Evolutionary conservation across 2,797 vertebrate genomes (phyloP).

Genomic region (Enoplosus armatus): DNA sequence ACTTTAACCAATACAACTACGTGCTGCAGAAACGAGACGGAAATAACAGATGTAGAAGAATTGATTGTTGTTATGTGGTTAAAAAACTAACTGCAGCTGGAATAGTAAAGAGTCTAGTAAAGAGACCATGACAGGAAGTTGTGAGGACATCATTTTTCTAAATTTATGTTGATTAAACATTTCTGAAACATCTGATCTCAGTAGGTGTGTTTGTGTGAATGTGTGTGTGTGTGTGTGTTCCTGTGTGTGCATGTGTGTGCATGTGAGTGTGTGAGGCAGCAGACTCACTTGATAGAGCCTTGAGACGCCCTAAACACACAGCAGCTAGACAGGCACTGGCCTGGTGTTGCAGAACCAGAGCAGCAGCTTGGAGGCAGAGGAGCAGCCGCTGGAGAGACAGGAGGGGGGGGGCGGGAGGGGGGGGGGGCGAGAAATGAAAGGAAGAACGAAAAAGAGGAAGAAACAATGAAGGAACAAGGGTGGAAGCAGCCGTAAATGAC

Average conservation of each 20-base stretch:
- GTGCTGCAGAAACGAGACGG: neutral
- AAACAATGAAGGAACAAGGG: neutral
- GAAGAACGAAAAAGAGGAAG: neutral
- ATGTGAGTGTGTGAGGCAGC: slow-evolving; percentile 31
- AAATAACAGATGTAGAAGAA: neutral
- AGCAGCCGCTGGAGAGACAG: slow-evolving; percentile 90
- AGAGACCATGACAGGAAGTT: neutral
- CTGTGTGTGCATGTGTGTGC: neutral
- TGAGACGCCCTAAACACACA: slow-evolving; percentile 79
- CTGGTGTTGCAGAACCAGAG: slow-evolving; percentile 97
- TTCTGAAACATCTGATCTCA: neutral
- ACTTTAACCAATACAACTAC: neutral
- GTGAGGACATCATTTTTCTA: neutral
- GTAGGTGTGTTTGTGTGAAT: neutral
- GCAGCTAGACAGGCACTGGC: slow-evolving; percentile 93
- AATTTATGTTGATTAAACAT: neutral
- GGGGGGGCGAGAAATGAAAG: slow-evolving; percentile 42
- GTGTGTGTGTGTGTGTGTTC: neutral
- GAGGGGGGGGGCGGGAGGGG: slow-evolving; percentile 58
- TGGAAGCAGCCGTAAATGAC: neutral
- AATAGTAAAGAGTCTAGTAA: too few relatives aligned
- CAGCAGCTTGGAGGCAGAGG: slow-evolving; percentile 95
- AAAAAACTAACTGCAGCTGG: neutral
- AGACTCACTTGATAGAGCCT: slow-evolving; percentile 85
- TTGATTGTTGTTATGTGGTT: neutral